phyloP scores from a whole-genome alignment of 1,140 invertebrate genomes.

The Akabosia matsudoensis region DNA sequence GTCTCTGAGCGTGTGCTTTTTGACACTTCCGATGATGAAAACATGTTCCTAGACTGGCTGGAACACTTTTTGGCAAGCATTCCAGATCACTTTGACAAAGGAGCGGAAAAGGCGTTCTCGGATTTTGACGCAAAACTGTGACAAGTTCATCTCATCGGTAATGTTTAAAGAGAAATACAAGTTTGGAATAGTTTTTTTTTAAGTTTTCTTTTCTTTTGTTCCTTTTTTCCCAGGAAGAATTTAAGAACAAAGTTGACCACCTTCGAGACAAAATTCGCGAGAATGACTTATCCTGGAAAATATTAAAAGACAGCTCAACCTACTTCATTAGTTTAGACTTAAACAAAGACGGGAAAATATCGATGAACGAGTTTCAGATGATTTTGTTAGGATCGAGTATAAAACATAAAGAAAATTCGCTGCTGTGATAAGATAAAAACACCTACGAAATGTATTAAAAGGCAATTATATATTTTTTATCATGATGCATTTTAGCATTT shows the following conservation, averaged over 20 bases:
- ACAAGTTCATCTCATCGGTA: constrained; percentile 1
- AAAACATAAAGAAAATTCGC: too few species aligned
- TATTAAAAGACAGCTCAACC: too few species aligned
- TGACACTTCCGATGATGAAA: not conserved
- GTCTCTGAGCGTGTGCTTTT: not conserved
- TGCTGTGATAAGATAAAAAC: not conserved
- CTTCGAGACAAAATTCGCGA: not conserved
- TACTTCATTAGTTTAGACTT: constrained; percentile 3
- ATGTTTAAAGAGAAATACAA: not conserved
- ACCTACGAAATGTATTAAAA: not conserved
- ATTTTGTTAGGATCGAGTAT: not conserved
- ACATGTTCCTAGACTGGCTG: not conserved
- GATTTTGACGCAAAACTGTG: constrained; percentile 3
- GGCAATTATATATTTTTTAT: not conserved
- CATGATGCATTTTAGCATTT: too few species aligned
- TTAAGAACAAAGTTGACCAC: not conserved
- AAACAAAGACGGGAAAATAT: constrained; percentile 2
- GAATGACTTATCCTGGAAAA: not conserved
- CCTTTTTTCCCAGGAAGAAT: not conserved
- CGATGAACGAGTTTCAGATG: not conserved
- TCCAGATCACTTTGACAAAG: not conserved
- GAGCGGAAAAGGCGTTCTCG: not conserved
- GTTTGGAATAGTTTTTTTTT: not conserved
- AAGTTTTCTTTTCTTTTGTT: not conserved
- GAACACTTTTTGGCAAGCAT: not conserved